Percentiles rank a stretch among this genome's conserved stretches.
These are phyloP conservation scores for Lycocerus yunnanus DNA, from an alignment of 2,888 invertebrate genomes.

Conservation along the genomic window DNA sequence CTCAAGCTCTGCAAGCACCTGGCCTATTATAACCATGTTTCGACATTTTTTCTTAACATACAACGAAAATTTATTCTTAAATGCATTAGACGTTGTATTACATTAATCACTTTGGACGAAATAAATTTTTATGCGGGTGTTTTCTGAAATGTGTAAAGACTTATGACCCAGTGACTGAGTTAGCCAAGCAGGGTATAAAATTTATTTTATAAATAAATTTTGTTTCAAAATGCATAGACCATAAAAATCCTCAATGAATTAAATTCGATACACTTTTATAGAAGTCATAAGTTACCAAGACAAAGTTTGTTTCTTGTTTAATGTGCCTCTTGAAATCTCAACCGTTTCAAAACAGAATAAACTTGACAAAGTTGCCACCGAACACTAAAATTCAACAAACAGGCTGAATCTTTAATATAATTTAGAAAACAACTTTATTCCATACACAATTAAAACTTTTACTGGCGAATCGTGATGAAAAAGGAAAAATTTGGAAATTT, in stretches of 20 bases:
- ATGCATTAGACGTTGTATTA: not conserved
- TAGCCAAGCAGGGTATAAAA: not conserved
- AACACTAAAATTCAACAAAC: not conserved
- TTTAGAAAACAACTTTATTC: not conserved
- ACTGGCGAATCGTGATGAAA: not conserved
- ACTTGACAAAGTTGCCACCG: not conserved
- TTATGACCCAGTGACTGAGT: not conserved
- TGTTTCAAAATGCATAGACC: not conserved
- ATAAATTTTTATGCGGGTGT: not conserved
- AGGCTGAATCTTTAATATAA: not conserved
- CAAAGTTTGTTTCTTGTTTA: not conserved
- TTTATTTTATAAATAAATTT: not conserved
- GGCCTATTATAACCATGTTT: conserved; percentile 14
- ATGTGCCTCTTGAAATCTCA: not conserved
- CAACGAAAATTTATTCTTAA: not conserved
- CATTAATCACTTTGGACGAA: not conserved
- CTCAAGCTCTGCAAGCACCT: conserved; percentile 24
- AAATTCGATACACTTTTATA: not conserved
- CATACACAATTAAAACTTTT: not conserved
- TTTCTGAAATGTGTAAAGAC: not conserved
- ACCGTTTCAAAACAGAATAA: not conserved
- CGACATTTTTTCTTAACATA: conserved; percentile 8
- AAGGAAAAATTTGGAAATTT: not conserved
- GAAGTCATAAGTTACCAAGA: not conserved
- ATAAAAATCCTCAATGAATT: not conserved